These are phyloP conservation scores for Tragelaphus imberbis DNA, from an alignment of 2,113 vertebrate species.

Conservation along the genomic window DNA sequence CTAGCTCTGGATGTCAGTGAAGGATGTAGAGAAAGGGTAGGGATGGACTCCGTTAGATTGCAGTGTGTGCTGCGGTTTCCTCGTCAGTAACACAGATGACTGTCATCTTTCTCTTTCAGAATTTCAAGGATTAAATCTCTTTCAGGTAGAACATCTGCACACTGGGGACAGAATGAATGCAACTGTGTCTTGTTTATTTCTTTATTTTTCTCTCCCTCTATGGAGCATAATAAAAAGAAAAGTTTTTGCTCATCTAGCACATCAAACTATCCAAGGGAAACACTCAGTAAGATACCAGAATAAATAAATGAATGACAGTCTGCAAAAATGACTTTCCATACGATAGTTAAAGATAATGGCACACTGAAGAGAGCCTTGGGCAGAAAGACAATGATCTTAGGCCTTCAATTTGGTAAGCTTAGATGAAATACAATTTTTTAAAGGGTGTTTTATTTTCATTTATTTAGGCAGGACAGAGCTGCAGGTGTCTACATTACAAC, in stretches of 20 bases:
- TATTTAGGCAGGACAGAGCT: neutral
- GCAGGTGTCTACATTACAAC: neutral
- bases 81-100: neutral
- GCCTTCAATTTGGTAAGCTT: neutral
- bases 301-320: neutral
- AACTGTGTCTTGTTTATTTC: neutral
- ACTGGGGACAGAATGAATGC: neutral
- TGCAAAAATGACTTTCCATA: neutral
- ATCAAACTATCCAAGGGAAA: neutral
- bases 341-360: neutral
- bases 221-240: neutral
- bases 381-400: neutral
- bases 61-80: neutral
- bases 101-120: neutral
- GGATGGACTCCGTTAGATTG: neutral
- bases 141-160: neutral
- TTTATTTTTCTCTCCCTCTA: neutral
- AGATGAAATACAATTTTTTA: neutral
- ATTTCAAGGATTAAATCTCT: neutral
- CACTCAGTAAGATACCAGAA: neutral
- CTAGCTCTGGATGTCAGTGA: neutral
- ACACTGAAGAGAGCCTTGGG: neutral
- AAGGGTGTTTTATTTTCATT: neutral
- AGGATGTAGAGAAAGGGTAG: neutral
- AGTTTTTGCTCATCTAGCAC: neutral